These are phyloP conservation scores for Tinea trinotella DNA, from an alignment of 2,888 invertebrate species.

Conservation along the genomic window DNA sequence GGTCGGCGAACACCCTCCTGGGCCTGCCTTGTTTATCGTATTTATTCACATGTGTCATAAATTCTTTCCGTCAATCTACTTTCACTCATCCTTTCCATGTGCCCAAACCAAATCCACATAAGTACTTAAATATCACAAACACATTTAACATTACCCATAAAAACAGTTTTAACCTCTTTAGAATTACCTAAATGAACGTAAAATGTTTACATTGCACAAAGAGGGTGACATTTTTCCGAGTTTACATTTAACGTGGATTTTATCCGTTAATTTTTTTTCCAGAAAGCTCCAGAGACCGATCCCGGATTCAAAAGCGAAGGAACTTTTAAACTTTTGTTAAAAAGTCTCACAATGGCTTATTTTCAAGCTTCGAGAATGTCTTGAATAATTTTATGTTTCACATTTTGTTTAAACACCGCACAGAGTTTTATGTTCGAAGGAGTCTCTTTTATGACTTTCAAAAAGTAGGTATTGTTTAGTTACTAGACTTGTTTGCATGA, in stretches of 20 bases:
- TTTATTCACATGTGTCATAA: no score
- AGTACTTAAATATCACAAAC: no score
- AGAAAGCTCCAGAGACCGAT: conserved; percentile 55
- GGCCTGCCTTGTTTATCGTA: no score
- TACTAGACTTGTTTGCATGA: background rate
- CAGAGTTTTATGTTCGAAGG: background rate
- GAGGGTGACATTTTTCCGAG: conserved; percentile 42
- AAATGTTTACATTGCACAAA: conserved; percentile 58
- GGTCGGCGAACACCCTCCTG: no score
- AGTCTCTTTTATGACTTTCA: background rate
- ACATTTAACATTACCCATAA: no score
- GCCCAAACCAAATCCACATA: no score
- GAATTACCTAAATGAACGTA: conserved; percentile 49
- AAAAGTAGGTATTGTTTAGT: conserved; percentile 2
- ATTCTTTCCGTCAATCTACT: no score
- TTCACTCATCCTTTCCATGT: no score
- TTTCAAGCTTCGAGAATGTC: conserved; percentile 38
- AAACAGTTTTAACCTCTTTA: no score
- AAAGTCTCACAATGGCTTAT: conserved; percentile 68
- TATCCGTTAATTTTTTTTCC: conserved; percentile 62
- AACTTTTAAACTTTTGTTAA: conserved; percentile 60
- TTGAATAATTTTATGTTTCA: conserved; percentile 54
- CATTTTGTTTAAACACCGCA: background rate
- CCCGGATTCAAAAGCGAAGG: conserved; percentile 57
- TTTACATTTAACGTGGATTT: conserved; percentile 47